phyloP scores from a whole-genome alignment of 2,113 vertebrate genomes.

The Campylomormyrus numenius region DNA sequence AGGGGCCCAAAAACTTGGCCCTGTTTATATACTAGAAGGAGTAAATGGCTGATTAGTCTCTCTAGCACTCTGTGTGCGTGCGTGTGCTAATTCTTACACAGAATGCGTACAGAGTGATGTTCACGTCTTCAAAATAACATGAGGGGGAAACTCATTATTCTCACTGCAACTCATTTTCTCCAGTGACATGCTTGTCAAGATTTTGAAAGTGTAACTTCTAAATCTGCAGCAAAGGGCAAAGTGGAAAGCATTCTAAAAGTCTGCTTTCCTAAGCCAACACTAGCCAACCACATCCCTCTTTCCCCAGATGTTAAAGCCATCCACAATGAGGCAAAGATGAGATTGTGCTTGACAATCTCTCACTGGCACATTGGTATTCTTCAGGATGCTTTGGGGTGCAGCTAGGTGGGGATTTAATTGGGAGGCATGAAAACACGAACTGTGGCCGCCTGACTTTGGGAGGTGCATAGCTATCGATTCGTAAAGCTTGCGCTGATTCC shows the following conservation, averaged over 20 bases:
- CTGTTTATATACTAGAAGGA: not conserved
- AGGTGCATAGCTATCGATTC: slow-evolving; percentile 56
- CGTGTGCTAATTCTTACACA: not conserved
- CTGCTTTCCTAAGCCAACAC: not conserved
- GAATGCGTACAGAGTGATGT: not conserved
- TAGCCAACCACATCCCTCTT: not conserved
- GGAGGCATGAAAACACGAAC: slow-evolving; percentile 56
- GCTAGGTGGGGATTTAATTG: slow-evolving; percentile 61
- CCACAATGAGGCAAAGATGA: slow-evolving; percentile 12
- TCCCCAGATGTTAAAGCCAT: not conserved
- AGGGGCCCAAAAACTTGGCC: not conserved
- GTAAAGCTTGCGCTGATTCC: slow-evolving; percentile 51
- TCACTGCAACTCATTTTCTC: slow-evolving; percentile 6
- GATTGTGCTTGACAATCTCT: slow-evolving; percentile 29
- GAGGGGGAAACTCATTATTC: slow-evolving; percentile 9
- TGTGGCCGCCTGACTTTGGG: slow-evolving; percentile 52
- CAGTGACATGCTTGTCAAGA: slow-evolving; percentile 5
- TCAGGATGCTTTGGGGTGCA: slow-evolving; percentile 41
- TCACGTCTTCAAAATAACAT: slow-evolving; percentile 1
- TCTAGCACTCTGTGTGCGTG: not conserved
- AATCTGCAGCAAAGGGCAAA: not conserved
- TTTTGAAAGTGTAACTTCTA: slow-evolving; percentile 14
- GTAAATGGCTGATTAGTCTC: not conserved
- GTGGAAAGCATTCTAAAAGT: not conserved
- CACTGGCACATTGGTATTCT: slow-evolving; percentile 62